Evolutionary conservation across 2,797 vertebrate species (phyloP), one percentile per base, ranked within the genome.

Genomic region (Chromobotia macracanthus): DNA sequence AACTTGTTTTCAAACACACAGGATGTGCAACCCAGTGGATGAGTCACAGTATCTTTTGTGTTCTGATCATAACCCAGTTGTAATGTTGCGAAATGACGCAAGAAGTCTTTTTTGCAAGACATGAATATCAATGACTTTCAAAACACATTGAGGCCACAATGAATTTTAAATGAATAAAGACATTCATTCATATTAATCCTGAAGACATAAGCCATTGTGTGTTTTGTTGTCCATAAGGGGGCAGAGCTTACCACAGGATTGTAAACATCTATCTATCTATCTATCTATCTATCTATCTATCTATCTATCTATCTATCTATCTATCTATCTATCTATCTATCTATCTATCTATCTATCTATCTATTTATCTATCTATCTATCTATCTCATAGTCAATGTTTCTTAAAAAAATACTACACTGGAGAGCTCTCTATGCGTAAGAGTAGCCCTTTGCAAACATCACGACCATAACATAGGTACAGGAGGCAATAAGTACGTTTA

Each of bases 171-270:
- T 51, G 0, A 51, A 7, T 4, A 10, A 74, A 51, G 0, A 41
- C 35, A 38, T 4, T 44, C 9, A 44, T 10, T 44, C 11, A 44
- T 10, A 44, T 44, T 44, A n/a, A 19, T 58, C 48, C 6, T 72
- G 9, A 18, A 16, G 35, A 15, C 23, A 13, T 19, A n/a, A 8
- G 18, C 2, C 1, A n/a, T 31, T 18, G n/a, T 15, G 23, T 31
- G 5, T 58, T 48, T 31, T 60, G 21, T 69, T 69, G 58, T 41
- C 76, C 76, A 53, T 44, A 28, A 78, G 76, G 21, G 67, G 67
- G 76, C 76, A 79, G 19, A 15, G 58, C 16, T 41, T 61, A 55
- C 76, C 76, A 64, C 44, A 38, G 44, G 12, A 69, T 70, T 38
- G 15, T 69, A 13, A 61, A 35, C 13, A 16, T 2, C 11, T 55